Evolutionary conservation across 2,888 invertebrate species (phyloP).

Genomic region (Dryadula phaetusa): DNA sequence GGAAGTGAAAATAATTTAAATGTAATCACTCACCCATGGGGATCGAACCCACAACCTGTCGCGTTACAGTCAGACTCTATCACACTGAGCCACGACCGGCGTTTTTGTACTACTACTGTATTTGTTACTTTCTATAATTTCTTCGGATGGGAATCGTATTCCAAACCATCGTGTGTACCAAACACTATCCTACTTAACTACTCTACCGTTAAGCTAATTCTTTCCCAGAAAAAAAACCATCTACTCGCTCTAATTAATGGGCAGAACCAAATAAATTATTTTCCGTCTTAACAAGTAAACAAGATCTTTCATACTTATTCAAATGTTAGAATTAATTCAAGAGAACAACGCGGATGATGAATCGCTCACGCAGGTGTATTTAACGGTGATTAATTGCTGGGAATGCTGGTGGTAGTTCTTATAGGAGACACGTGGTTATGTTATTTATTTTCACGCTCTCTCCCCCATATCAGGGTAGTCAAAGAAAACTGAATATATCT

Average conservation of each 20-base stretch:
- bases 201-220: background rate
- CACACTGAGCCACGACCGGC: no score
- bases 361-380: conserved; percentile 35
- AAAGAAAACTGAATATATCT: no score
- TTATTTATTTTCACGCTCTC: conserved; percentile 12
- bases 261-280: background rate
- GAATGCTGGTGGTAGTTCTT: conserved; percentile 16
- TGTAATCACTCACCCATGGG: no score
- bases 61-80: no score
- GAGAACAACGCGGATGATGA: conserved; percentile 29
- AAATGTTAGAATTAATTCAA: conserved; percentile 25
- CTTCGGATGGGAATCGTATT: no score
- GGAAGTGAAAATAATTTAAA: no score
- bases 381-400: conserved; percentile 33
- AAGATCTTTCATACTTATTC: conserved; percentile 9
- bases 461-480: no score
- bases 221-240: background rate
- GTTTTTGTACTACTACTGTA: no score
- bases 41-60: no score
- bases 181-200: background rate
- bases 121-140: no score
- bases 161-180: no score
- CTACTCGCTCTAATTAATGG: background rate
- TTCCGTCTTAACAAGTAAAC: conserved; percentile 2
- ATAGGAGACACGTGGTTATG: conserved; percentile 16